Conservation (phyloP, 2,113 vertebrate genomes). For the Parus major region DNA sequence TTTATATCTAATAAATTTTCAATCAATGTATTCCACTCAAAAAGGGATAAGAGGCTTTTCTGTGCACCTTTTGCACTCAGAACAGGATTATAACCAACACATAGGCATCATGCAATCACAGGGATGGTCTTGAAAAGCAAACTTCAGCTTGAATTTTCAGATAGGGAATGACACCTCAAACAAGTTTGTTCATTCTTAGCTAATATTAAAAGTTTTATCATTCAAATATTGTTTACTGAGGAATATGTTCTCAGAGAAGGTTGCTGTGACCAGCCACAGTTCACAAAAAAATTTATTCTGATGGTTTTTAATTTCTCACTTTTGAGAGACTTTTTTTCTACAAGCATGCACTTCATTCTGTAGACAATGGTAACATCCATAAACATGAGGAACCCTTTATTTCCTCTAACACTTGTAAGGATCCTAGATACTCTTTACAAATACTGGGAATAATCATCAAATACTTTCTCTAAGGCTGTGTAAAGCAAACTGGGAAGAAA, state of each 20-base stretch:
- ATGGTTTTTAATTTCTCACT: background rate
- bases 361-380: background rate
- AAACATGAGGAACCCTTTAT: background rate
- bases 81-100: background rate
- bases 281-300: background rate
- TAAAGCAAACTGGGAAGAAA: background rate
- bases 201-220: background rate
- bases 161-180: background rate
- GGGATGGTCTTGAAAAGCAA: background rate
- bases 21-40: background rate
- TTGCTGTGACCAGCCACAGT: background rate
- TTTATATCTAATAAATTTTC: background rate
- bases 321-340: background rate
- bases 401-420: background rate
- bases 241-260: background rate
- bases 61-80: background rate
- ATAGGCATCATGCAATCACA: fast-evolving
- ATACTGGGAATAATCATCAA: background rate
- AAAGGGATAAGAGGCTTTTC: background rate
- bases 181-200: background rate
- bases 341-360: background rate
- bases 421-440: background rate
- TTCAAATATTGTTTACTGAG: background rate
- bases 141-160: background rate
- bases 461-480: background rate